Evolutionary conservation across 2,888 invertebrate genomes (phyloP), one percentile per base, ranked within the genome.

Genomic region (Caenorhabditis doughertyi): DNA sequence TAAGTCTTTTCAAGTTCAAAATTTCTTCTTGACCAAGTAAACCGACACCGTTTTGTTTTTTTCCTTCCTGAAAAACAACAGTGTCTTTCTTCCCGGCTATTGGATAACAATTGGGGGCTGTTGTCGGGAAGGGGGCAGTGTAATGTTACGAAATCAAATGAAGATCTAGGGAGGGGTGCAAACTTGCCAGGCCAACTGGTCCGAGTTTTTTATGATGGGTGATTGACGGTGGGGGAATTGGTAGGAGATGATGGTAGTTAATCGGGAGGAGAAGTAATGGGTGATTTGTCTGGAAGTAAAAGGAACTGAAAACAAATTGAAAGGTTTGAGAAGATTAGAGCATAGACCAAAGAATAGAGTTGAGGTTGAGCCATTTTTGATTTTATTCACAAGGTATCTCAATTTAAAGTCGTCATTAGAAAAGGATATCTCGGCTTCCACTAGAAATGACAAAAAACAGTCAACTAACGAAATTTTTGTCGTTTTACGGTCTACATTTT

Each of bases 81-180:
- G 44, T 3, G 18, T 7, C 5, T 42, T 42, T 42, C 13, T 47
- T 47, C 18, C 18, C 18, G 44, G n/a, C 18, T 18, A 18, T 47
- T 18, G 44, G 44, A 47, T 47, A 47, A 47, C 44, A 47, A 47
- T 47, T 47, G 42, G 44, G 11, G n/a, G 1, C 3, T 8, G 8
- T 42, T 42, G 42, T 42, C 16, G 42, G 8, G 44, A 47, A 47
- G 18, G 16, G 44, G 18, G 62, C 42, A 39, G 74, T 74, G 74
- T 74, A 74, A 74, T 67, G 74, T 74, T 74, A 74, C 74, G 74
- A 67, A 74, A 74, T 71, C 47, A 74, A 64, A 64, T 39, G 62
- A 74, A 65, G 68, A 68, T 55, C 39, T 7, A 2, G 18, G 67
- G 25, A 16, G 49, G 35, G 62, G 72, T 73, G 74, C 65, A 74